A percentile compares a stretch with the other conserved stretches of the same genome.
Conservation (phyloP, 2,797 vertebrate species). For the Eospalax fontanierii region DNA sequence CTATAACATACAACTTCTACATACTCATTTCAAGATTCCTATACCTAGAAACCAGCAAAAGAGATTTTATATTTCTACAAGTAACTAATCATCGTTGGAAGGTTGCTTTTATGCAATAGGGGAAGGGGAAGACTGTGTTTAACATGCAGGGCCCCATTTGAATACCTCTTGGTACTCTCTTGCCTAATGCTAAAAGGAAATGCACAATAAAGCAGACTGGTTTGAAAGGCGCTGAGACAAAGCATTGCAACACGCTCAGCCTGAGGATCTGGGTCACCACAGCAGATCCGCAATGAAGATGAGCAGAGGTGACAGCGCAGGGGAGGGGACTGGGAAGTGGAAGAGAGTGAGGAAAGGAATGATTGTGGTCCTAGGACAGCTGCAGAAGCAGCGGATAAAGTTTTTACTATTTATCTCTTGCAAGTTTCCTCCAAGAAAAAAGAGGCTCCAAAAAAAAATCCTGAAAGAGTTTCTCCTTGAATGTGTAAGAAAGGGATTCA, state of each 20-base stretch:
- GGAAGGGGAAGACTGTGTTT: background rate
- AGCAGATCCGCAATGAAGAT: background rate
- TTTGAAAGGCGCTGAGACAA: background rate
- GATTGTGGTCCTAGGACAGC: background rate
- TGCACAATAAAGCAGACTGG: background rate
- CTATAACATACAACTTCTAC: background rate
- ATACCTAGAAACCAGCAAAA: background rate
- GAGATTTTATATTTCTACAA: background rate
- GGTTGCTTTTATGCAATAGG: background rate
- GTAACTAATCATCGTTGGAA: background rate
- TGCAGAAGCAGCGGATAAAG: background rate
- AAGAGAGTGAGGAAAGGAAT: background rate
- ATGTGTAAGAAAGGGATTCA: background rate
- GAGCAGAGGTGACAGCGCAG: background rate
- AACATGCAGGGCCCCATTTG: background rate
- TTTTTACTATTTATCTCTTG: background rate
- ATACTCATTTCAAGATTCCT: background rate
- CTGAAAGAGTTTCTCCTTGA: background rate
- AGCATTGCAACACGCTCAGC: background rate
- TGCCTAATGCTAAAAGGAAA: constrained; percentile 28
- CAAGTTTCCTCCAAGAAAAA: background rate
- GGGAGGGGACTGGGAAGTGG: background rate
- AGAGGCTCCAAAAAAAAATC: background rate
- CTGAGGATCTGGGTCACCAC: background rate
- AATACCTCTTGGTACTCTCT: background rate